A percentile compares a stretch with the other conserved stretches of the same genome.
Evolutionary conservation across 2,113 vertebrate genomes (phyloP).

Genomic region (Theristicus caerulescens): DNA sequence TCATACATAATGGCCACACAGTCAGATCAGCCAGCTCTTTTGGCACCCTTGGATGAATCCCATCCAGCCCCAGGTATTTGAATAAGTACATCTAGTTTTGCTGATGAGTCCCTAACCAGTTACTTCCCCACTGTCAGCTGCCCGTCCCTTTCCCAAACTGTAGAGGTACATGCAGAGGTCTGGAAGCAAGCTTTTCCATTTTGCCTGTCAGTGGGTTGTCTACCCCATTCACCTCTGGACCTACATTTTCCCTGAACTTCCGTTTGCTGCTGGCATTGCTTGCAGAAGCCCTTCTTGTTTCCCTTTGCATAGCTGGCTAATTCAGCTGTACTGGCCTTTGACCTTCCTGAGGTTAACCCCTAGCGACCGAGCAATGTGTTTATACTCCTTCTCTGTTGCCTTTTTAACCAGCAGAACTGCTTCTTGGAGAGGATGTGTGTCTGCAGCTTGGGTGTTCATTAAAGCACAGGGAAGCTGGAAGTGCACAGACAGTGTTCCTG

Average conservation of each 20-base stretch:
- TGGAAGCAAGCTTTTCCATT: neutral
- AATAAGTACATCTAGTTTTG: neutral
- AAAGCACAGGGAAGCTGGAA: neutral
- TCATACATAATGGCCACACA: neutral
- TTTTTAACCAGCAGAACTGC: neutral
- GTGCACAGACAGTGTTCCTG: neutral
- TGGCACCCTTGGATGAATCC: neutral
- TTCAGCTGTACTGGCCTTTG: slow-evolving; percentile 8
- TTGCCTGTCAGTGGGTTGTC: neutral
- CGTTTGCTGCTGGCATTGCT: neutral
- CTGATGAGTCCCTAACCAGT: neutral
- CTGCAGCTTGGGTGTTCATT: neutral
- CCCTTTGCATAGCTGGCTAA: neutral
- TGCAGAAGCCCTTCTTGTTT: slow-evolving; percentile 1
- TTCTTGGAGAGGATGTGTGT: neutral
- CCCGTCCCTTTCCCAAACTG: neutral
- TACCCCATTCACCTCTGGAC: neutral
- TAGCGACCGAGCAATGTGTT: neutral
- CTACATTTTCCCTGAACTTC: neutral
- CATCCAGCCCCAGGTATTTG: neutral
- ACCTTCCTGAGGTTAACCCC: slow-evolving; percentile 15
- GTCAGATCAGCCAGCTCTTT: neutral
- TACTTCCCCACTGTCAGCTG: neutral
- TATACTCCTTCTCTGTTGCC: neutral
- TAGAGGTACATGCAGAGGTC: neutral